Conservation (phyloP, 2,888 invertebrate genomes). For the Dilophus febrilis region DNA sequence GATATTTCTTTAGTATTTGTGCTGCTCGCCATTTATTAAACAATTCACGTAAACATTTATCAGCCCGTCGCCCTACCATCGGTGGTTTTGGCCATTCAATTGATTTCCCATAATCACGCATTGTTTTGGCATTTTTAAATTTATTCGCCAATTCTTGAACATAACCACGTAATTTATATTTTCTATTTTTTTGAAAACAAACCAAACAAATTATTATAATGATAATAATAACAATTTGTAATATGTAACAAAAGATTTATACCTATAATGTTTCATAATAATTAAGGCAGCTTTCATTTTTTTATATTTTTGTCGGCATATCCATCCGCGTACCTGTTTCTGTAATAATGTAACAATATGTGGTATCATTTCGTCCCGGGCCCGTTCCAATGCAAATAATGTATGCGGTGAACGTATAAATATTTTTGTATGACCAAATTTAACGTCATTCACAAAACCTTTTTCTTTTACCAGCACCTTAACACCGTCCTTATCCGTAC, state of each 20-base stretch:
- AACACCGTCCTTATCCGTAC: constrained; percentile 64
- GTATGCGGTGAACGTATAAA: constrained; percentile 87
- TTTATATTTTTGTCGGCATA: constrained; percentile 63
- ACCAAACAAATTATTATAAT: too few species aligned
- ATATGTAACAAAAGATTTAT: constrained; percentile 12
- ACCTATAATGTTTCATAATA: constrained; percentile 65
- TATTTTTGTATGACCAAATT: constrained; percentile 89
- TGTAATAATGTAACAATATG: constrained; percentile 84
- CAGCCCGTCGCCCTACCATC: constrained; percentile 43
- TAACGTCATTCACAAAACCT: constrained; percentile 64
- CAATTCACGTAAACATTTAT: constrained; percentile 41
- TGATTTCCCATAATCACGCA: constrained; percentile 60
- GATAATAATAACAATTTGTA: too few species aligned
- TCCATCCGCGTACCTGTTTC: constrained; percentile 80
- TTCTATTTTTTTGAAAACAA: constrained; percentile 14
- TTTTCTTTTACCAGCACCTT: constrained; percentile 68
- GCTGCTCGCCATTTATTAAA: constrained; percentile 76
- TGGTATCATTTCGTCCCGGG: constrained; percentile 74
- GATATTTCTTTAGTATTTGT: constrained; percentile 67
- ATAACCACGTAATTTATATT: constrained; percentile 59
- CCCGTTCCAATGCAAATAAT: constrained; percentile 73
- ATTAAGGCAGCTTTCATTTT: constrained; percentile 69
- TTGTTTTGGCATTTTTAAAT: constrained; percentile 45
- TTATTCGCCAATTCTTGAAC: constrained; percentile 42
- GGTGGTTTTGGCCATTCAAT: constrained; percentile 71